Conservation (phyloP, 2,888 invertebrate species). For the Heliconius ethilla region DNA sequence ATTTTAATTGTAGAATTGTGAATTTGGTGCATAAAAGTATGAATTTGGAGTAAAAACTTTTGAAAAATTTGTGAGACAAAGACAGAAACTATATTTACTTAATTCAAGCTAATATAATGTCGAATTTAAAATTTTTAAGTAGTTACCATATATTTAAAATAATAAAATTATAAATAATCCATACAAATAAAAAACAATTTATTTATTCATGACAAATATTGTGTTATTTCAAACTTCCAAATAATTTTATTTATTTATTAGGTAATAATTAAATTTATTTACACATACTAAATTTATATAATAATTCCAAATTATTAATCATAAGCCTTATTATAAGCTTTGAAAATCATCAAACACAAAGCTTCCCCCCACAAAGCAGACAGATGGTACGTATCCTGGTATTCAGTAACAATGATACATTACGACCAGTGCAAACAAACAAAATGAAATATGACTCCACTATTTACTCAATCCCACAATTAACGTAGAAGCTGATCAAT, state of each 20-base stretch:
- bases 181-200: not conserved
- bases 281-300: too few species aligned
- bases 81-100: not conserved
- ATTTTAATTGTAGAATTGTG: too few species aligned
- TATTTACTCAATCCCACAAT: conserved; percentile 44
- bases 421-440: conserved; percentile 36
- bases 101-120: not conserved
- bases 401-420: conserved; percentile 16
- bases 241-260: too few species aligned
- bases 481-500: conserved; percentile 48
- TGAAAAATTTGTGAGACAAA: not conserved
- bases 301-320: too few species aligned
- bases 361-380: conserved; percentile 4
- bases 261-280: too few species aligned
- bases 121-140: not conserved
- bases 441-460: conserved; percentile 45
- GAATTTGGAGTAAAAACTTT: too few species aligned
- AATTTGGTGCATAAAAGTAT: too few species aligned
- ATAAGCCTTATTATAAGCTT: too few species aligned
- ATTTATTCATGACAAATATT: not conserved
- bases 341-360: not conserved
- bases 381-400: conserved; percentile 9
- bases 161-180: not conserved
- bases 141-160: not conserved
- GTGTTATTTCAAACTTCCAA: not conserved